phyloP scores from a whole-genome alignment of 2,797 vertebrate genomes.

The Adelosebastes latens region DNA sequence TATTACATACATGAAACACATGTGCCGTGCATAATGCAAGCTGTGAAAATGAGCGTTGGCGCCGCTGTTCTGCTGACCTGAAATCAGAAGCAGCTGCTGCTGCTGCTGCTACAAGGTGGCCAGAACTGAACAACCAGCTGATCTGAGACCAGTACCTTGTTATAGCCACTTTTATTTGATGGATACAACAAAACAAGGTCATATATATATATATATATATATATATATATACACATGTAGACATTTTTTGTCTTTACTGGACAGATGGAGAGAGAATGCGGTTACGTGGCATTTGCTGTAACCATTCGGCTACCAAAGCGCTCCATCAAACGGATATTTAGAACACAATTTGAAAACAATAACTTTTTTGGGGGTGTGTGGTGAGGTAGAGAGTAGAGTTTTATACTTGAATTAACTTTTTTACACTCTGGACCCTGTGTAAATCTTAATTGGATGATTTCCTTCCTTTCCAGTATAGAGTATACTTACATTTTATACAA shows the following conservation, averaged over 20 bases:
- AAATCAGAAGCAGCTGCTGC: neutral
- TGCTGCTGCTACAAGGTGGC: neutral
- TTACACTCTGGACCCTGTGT: neutral
- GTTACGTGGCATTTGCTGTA: too few relatives aligned
- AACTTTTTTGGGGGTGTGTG: neutral
- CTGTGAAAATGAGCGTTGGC: neutral
- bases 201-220: too few relatives aligned
- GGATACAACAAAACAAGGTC: neutral
- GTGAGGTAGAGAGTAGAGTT: neutral
- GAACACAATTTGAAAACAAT: neutral
- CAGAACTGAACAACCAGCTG: neutral
- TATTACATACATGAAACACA: slow-evolving; percentile 46
- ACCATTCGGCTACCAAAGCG: too few relatives aligned
- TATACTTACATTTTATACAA: neutral
- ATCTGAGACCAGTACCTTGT: neutral
- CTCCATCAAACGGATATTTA: neutral
- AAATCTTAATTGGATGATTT: neutral
- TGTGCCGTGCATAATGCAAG: neutral
- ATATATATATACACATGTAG: too few relatives aligned
- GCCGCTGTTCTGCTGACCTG: neutral
- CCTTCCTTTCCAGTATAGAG: neutral
- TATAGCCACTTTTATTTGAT: neutral
- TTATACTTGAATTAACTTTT: neutral
- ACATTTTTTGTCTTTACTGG: too few relatives aligned
- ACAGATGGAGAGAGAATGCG: too few relatives aligned